Conservation (phyloP, 2,888 invertebrate genomes). For the Patella ulyssiponensis region DNA sequence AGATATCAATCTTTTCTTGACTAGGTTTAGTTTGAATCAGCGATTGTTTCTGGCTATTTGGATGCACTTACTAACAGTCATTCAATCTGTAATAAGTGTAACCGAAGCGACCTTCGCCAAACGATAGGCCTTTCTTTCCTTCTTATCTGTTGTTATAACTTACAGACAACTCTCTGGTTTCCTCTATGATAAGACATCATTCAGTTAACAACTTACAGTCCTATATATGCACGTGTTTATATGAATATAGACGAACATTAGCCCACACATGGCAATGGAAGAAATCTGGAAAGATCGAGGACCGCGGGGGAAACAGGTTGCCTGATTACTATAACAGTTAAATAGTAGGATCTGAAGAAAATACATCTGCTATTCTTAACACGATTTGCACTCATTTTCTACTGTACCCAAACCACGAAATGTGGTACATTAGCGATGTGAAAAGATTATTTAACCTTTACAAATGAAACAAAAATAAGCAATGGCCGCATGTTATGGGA, state of each 20-base stretch:
- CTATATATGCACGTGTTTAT: constrained; percentile 1
- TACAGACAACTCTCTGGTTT: not conserved
- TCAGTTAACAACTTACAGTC: constrained; percentile 5
- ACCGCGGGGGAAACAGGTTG: not conserved
- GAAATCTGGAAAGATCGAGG: not conserved
- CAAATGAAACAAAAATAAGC: not conserved
- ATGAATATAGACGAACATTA: not conserved
- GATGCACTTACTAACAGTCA: constrained; percentile 7
- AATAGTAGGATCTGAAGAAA: too few species aligned
- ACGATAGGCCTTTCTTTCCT: not conserved
- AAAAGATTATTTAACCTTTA: constrained; percentile 7
- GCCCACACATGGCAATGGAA: not conserved
- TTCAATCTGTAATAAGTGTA: constrained; percentile 7
- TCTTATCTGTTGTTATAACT: constrained; percentile 9
- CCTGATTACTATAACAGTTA: too few species aligned
- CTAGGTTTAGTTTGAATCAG: not conserved
- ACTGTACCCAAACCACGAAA: constrained; percentile 3
- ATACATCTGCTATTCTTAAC: too few species aligned
- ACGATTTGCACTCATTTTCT: too few species aligned
- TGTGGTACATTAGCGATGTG: not conserved
- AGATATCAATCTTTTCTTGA: not conserved
- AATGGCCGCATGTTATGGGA: not conserved
- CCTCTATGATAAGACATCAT: not conserved
- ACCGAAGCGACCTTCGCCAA: not conserved
- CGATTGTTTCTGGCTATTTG: not conserved